phyloP scores from a whole-genome alignment of 64 coral and sea anemone species.

The Acropora yongei region DNA sequence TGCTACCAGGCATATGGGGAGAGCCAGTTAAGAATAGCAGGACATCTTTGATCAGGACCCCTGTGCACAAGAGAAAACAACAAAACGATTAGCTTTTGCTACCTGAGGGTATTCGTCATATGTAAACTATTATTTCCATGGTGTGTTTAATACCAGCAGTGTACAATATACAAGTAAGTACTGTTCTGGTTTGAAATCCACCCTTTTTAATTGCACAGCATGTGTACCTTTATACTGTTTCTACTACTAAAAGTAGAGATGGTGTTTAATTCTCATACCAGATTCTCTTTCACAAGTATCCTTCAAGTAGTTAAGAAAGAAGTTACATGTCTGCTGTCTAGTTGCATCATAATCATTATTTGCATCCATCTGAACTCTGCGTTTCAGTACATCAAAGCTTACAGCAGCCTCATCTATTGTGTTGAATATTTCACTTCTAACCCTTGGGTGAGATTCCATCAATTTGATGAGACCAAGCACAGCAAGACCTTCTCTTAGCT shows the following conservation, averaged over 20 bases:
- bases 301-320: constrained; percentile 4
- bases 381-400: constrained; percentile 15
- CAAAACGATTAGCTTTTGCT: not conserved
- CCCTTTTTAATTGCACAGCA: not conserved
- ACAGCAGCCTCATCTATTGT: not conserved
- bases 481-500: constrained; percentile 18
- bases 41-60: not conserved
- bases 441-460: not conserved
- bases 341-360: not conserved
- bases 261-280: not conserved
- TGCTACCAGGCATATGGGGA: not conserved
- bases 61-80: not conserved
- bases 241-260: not conserved
- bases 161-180: not conserved
- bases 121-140: not conserved
- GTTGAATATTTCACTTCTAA: not conserved
- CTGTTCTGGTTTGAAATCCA: not conserved
- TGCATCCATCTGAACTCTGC: not conserved
- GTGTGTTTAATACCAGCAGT: not conserved
- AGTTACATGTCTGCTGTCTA: not conserved
- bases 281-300: constrained; percentile 19
- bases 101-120: not conserved
- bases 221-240: not conserved
- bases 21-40: constrained; percentile 6
- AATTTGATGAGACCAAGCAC: not conserved